phyloP scores from a whole-genome alignment of 2,113 vertebrate genomes.

The Pyrgilauda ruficollis region DNA sequence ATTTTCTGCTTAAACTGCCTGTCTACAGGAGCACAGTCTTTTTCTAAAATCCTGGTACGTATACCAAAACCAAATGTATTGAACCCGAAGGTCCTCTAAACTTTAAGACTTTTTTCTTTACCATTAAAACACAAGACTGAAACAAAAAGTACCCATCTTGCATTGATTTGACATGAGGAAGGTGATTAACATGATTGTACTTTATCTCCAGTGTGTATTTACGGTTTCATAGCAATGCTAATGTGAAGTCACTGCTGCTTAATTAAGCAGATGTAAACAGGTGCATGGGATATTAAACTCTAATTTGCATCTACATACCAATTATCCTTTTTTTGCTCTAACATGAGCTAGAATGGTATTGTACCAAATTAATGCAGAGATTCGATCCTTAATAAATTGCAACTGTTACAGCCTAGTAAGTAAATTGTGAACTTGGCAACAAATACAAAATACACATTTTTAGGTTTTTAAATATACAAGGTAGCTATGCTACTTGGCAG shows the following conservation, averaged over 20 bases:
- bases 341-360: neutral
- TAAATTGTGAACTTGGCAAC: neutral
- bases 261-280: conserved; percentile 53
- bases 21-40: neutral
- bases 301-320: neutral
- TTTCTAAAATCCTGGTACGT: neutral
- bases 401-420: neutral
- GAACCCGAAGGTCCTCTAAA: neutral
- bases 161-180: neutral
- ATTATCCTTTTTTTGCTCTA: neutral
- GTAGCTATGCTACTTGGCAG: neutral
- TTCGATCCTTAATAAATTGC: neutral
- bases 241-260: conserved; percentile 39
- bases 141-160: neutral
- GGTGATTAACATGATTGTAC: neutral
- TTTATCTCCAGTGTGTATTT: neutral
- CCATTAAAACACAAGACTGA: neutral
- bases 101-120: neutral
- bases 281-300: conserved; percentile 54
- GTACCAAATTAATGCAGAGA: neutral
- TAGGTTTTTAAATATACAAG: neutral
- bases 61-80: neutral
- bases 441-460: neutral
- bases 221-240: neutral
- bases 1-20: neutral